Conservation (phyloP, 2,888 invertebrate genomes). For the Phytoseiulus persimilis region DNA sequence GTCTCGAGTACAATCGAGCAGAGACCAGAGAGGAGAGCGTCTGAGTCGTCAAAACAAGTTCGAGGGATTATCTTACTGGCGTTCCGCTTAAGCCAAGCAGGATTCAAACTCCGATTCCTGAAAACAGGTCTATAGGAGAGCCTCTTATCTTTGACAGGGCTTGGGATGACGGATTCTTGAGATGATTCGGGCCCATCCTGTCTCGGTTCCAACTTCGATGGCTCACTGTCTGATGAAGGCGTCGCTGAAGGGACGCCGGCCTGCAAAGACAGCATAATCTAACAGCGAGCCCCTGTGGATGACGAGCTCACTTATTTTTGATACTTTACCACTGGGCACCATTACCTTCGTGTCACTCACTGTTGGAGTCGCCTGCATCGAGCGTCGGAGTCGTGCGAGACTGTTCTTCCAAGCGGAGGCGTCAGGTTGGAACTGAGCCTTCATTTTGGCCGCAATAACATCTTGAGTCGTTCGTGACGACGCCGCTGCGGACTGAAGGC, state of each 20-base stretch:
- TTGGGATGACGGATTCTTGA: not conserved
- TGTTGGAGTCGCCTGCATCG: not conserved
- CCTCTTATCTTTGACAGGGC: slow-evolving; percentile 13
- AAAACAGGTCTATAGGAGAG: not conserved
- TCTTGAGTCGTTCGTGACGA: not conserved
- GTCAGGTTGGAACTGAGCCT: not conserved
- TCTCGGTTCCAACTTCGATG: not conserved
- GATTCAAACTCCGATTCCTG: not conserved
- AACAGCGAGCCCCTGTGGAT: not conserved
- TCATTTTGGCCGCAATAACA: not conserved
- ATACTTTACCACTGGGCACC: too few relatives aligned
- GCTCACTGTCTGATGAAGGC: not conserved
- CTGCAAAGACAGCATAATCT: not conserved
- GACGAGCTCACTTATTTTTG: too few relatives aligned
- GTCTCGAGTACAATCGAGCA: too few relatives aligned
- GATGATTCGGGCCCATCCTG: not conserved
- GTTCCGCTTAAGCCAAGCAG: slow-evolving; percentile 28
- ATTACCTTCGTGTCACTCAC: not conserved
- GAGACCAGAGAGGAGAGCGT: not conserved
- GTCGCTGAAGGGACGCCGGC: not conserved
- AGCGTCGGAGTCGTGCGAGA: not conserved
- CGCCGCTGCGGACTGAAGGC: not conserved
- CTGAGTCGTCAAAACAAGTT: not conserved
- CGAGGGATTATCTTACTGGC: not conserved
- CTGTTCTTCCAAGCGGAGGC: not conserved